phyloP scores from a whole-genome alignment of 92 coral and sea anemone genomes.

The Siderastrea siderea region DNA sequence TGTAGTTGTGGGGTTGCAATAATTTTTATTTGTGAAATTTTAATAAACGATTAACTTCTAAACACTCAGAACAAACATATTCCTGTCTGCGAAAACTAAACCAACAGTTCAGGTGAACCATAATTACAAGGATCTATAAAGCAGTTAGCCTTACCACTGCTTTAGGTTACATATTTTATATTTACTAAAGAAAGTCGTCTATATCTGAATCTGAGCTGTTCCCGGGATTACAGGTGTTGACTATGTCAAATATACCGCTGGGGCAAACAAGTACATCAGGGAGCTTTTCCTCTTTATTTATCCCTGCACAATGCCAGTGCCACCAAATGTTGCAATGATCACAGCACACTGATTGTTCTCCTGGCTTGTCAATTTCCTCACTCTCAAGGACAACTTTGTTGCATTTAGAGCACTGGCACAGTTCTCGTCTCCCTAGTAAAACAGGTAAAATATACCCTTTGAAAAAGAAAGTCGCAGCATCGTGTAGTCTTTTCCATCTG shows the following conservation, averaged over 20 bases:
- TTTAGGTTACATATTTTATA: neutral
- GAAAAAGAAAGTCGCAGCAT: constrained; percentile 43
- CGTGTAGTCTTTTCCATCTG: constrained; percentile 42
- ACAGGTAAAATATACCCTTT: constrained; percentile 48
- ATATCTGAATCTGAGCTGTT: neutral
- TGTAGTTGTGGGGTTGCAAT: too few relatives aligned
- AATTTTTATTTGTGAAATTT: too few relatives aligned
- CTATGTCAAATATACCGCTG: too few relatives aligned
- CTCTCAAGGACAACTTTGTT: constrained; percentile 47
- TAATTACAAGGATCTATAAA: too few relatives aligned
- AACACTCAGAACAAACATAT: too few relatives aligned
- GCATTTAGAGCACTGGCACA: constrained; percentile 52
- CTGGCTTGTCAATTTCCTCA: constrained; percentile 53
- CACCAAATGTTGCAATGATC: constrained; percentile 56
- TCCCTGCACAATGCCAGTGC: constrained; percentile 48
- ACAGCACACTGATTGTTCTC: constrained; percentile 47
- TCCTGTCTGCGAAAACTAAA: too few relatives aligned
- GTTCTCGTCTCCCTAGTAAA: constrained; percentile 35
- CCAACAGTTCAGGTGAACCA: too few relatives aligned
- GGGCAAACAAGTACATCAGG: too few relatives aligned
- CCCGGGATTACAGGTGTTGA: too few relatives aligned
- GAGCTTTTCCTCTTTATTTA: too few relatives aligned
- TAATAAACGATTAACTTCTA: too few relatives aligned
- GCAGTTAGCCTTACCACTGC: too few relatives aligned
- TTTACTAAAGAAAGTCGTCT: constrained; percentile 5